phyloP scores from a whole-genome alignment of 2,113 vertebrate species.

The Lonchura striata region DNA sequence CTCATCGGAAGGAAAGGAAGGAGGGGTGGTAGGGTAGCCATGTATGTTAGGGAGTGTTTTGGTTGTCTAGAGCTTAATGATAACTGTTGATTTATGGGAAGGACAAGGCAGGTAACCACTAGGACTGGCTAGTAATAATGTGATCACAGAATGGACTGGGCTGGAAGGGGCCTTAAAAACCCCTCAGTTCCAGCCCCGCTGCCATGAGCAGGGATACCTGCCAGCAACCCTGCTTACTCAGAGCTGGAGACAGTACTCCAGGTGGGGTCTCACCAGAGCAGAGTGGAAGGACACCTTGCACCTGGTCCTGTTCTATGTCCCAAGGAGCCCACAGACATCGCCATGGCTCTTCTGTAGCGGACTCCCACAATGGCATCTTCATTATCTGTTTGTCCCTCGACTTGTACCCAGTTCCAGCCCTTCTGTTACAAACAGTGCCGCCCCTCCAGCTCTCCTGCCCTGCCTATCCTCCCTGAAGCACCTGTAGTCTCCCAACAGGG shows the following conservation, averaged over 20 bases:
- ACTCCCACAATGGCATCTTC: accelerated
- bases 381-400: neutral
- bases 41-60: neutral
- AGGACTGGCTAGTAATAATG: neutral
- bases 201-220: neutral
- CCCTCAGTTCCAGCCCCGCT: neutral
- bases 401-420: neutral
- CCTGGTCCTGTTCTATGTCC: neutral
- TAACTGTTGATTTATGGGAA: neutral
- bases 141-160: neutral
- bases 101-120: neutral
- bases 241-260: too few relatives aligned
- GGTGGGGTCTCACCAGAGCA: neutral
- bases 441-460: neutral
- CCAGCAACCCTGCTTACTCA: too few relatives aligned
- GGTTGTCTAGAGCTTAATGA: neutral
- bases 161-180: neutral
- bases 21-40: neutral
- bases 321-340: accelerated
- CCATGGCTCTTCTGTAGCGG: too few relatives aligned
- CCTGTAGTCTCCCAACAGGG: neutral
- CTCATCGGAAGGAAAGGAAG: neutral
- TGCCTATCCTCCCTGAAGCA: accelerated
- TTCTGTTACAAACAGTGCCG: accelerated
- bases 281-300: neutral